phyloP scores from a whole-genome alignment of 2,113 vertebrate species.

The Plectropomus leopardus region DNA sequence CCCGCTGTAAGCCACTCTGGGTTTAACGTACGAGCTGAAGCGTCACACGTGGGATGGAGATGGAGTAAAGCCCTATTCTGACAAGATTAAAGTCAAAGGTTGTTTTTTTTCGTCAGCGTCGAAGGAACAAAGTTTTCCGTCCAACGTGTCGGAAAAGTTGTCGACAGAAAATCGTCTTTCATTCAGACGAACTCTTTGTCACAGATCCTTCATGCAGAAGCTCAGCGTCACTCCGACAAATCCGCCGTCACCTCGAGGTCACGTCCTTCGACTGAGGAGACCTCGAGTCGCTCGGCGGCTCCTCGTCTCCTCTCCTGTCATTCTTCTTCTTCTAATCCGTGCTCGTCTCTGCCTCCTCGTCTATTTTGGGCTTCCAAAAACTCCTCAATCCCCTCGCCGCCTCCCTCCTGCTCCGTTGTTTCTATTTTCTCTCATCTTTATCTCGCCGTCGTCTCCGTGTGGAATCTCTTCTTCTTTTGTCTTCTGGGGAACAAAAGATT shows the following conservation, averaged over 20 bases:
- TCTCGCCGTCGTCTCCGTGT: not conserved
- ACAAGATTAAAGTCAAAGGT: not conserved
- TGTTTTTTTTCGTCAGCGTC: too few species aligned
- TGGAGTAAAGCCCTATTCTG: conserved; percentile 39
- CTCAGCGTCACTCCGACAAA: not conserved
- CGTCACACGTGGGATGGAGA: conserved; percentile 15
- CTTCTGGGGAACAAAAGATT: not conserved
- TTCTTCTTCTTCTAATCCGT: conserved; percentile 39
- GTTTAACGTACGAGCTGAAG: conserved; percentile 20
- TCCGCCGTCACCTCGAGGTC: not conserved
- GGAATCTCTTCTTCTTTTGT: not conserved
- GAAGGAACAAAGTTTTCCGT: not conserved
- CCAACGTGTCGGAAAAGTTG: too few species aligned
- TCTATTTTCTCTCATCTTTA: conserved; percentile 35
- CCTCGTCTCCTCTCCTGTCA: not conserved
- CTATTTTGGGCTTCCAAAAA: conserved; percentile 29
- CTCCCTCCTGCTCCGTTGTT: conserved; percentile 1
- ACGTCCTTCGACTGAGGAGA: conserved; percentile 5
- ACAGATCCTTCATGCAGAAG: not conserved
- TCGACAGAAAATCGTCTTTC: too few species aligned
- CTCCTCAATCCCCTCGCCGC: conserved; percentile 26
- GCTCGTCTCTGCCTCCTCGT: conserved; percentile 17
- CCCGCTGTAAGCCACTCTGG: conserved; percentile 31
- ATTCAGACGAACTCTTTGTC: too few species aligned
- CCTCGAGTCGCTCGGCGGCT: conserved; percentile 20